phyloP scores from a whole-genome alignment of 2,113 vertebrate species.

The Bubalus kerabau region DNA sequence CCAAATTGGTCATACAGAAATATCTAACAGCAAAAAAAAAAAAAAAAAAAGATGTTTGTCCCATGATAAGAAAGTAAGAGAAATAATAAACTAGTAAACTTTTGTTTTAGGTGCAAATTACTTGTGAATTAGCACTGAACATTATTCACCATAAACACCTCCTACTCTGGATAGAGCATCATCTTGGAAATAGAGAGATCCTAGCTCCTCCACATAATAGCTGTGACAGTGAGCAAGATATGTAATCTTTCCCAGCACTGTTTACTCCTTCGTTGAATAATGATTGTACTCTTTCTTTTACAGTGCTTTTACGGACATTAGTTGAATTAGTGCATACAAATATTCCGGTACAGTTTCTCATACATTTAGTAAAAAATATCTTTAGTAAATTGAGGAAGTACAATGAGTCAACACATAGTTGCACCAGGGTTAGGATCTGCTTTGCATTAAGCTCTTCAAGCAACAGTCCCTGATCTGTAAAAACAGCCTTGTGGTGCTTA shows the following conservation, averaged over 20 bases:
- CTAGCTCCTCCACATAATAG: neutral
- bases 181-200: neutral
- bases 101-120: neutral
- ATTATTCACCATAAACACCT: neutral
- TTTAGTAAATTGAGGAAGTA: neutral
- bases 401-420: neutral
- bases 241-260: neutral
- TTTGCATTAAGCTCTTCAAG: neutral
- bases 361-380: neutral
- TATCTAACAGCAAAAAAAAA: neutral
- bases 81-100: neutral
- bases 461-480: neutral
- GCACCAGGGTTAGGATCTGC: neutral
- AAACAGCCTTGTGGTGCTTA: neutral
- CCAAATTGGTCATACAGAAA: neutral
- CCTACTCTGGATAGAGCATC: neutral
- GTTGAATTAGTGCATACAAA: neutral
- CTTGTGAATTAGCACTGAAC: neutral
- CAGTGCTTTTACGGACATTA: neutral
- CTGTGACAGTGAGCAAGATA: neutral
- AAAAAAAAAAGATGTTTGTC: neutral
- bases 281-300: neutral
- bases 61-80: neutral
- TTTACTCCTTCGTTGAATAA: neutral
- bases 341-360: neutral